These are phyloP conservation scores for Notamacropus eugenii DNA, from an alignment of 2,797 vertebrate genomes.

Conservation along the genomic window DNA sequence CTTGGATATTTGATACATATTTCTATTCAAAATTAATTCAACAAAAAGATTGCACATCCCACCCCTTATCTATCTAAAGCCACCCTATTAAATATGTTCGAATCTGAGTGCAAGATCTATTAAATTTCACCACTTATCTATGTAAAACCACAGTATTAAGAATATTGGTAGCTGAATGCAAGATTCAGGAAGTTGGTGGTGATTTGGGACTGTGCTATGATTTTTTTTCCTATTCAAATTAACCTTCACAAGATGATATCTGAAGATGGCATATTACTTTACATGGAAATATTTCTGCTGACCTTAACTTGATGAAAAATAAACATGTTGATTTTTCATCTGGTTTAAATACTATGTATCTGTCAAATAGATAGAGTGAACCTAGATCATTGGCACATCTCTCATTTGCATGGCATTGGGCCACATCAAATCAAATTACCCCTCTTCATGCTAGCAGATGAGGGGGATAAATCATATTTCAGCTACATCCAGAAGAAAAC, in stretches of 20 bases:
- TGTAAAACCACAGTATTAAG: background rate
- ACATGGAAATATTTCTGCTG: slow-evolving; percentile 68
- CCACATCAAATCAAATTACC: slow-evolving; percentile 61
- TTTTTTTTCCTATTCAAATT: slow-evolving; percentile 72
- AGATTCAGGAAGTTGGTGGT: slow-evolving; percentile 39
- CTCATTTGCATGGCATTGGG: slow-evolving; percentile 55
- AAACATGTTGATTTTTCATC: slow-evolving; percentile 68
- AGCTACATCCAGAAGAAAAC: slow-evolving; percentile 51
- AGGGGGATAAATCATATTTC: slow-evolving; percentile 61
- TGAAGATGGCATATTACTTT: slow-evolving; percentile 63
- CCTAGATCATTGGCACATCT: slow-evolving; percentile 61
- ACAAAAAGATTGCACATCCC: background rate
- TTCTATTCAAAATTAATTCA: background rate
- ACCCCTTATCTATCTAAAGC: background rate
- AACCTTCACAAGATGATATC: slow-evolving; percentile 65
- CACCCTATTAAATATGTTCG: background rate
- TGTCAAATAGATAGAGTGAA: slow-evolving; percentile 52
- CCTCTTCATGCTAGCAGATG: slow-evolving; percentile 47
- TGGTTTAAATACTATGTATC: slow-evolving; percentile 70
- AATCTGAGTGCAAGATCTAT: background rate
- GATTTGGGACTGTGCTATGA: slow-evolving; percentile 53
- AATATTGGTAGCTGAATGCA: background rate
- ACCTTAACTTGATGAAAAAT: slow-evolving; percentile 71
- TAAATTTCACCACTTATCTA: background rate
- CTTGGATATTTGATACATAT: background rate